Conservation (phyloP, 92 coral and sea anemone genomes). For the Phymanthus crucifer region DNA sequence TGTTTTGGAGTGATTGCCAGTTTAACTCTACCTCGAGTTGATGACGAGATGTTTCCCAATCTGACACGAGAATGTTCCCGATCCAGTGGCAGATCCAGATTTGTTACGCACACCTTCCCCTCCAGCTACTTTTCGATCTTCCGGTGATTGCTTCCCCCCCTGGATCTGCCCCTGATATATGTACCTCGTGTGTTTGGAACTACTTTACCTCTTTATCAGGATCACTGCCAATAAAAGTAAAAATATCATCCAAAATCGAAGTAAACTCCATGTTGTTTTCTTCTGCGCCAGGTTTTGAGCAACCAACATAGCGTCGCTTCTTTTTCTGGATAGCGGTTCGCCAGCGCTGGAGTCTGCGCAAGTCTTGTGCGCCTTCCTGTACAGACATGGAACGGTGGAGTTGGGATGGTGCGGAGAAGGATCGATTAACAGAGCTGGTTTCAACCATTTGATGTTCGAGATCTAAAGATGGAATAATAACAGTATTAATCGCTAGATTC, state of each 20-base stretch:
- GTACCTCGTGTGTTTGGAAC: too few relatives aligned
- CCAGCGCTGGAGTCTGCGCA: constrained; percentile 92
- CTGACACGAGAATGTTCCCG: too few relatives aligned
- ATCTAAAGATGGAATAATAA: background rate
- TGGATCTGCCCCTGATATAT: too few relatives aligned
- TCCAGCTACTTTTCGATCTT: too few relatives aligned
- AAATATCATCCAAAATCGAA: constrained; percentile 83
- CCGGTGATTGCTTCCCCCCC: too few relatives aligned
- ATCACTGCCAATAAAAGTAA: constrained; percentile 83
- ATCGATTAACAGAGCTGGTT: constrained; percentile 61
- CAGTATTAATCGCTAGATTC: background rate
- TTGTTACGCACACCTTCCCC: too few relatives aligned
- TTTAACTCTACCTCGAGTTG: too few relatives aligned
- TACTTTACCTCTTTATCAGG: constrained; percentile 66
- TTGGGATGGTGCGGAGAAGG: constrained; percentile 88
- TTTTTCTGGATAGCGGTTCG: constrained; percentile 79
- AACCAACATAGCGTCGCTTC: constrained; percentile 17
- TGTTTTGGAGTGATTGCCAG: too few relatives aligned
- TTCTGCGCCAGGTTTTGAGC: constrained; percentile 28
- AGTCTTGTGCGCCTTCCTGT: constrained; percentile 85
- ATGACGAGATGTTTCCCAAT: too few relatives aligned
- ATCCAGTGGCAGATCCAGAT: too few relatives aligned
- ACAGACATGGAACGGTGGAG: constrained; percentile 76
- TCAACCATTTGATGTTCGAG: background rate
- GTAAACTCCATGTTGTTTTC: constrained; percentile 45